These are phyloP conservation scores for Nasua narica DNA, from an alignment of 2,797 vertebrate species.

Conservation along the genomic window DNA sequence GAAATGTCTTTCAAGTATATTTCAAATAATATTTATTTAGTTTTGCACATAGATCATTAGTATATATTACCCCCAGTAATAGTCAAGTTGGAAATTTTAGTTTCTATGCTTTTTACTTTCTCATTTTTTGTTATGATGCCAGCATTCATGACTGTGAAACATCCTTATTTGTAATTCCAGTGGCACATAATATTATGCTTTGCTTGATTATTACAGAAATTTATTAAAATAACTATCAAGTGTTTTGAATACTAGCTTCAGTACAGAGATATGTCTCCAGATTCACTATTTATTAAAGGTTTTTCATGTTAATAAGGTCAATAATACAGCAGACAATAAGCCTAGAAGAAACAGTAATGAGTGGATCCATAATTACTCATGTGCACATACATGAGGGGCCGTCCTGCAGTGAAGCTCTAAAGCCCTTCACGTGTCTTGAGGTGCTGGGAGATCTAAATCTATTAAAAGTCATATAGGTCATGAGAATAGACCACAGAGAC, in stretches of 20 bases:
- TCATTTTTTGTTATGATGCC: constrained; percentile 2
- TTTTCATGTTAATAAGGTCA: not conserved
- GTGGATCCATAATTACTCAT: not conserved
- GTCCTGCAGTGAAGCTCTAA: not conserved
- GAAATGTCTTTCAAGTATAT: not conserved
- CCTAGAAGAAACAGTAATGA: not conserved
- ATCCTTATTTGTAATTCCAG: not conserved
- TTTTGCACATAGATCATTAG: not conserved
- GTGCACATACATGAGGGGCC: not conserved
- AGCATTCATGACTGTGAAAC: not conserved
- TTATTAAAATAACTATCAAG: not conserved
- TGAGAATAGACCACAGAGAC: not conserved
- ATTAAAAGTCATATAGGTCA: not conserved
- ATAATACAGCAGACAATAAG: not conserved
- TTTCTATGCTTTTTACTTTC: not conserved
- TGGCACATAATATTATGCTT: not conserved
- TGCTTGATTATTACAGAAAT: not conserved
- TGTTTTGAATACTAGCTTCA: not conserved
- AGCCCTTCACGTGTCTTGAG: not conserved
- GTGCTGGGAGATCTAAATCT: not conserved
- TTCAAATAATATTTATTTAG: constrained; percentile 1
- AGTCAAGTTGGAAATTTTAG: not conserved
- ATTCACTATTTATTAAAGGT: not conserved
- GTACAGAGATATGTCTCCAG: not conserved
- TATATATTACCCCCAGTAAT: not conserved